Percentiles rank a stretch among this genome's conserved stretches.
phyloP scores from a whole-genome alignment of 1,140 invertebrate genomes.

The Anastrepha ludens region DNA sequence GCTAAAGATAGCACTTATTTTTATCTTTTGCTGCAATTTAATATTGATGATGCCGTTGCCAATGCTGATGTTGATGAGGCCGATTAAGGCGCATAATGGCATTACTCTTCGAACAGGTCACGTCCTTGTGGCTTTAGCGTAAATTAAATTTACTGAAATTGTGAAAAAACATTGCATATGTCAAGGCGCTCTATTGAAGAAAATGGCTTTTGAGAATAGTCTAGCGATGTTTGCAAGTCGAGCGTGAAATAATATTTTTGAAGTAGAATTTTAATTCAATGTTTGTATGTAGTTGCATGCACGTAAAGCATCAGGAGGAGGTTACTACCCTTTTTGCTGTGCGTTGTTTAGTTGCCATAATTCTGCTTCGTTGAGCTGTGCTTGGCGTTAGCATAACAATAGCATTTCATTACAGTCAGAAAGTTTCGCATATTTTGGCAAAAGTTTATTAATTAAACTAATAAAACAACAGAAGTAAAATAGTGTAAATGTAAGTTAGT shows the following conservation, averaged over 20 bases:
- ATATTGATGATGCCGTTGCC: constrained; percentile 34
- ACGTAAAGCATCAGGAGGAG: neutral
- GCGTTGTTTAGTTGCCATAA: neutral
- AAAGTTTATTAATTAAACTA: constrained; percentile 50
- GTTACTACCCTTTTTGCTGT: neutral
- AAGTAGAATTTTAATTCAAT: constrained; percentile 3
- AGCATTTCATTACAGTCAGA: constrained; percentile 39
- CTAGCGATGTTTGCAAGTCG: neutral
- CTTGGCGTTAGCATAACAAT: neutral
- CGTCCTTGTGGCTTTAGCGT: neutral
- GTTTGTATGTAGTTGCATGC: neutral
- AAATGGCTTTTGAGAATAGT: neutral
- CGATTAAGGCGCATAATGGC: constrained; percentile 28
- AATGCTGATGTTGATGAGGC: neutral
- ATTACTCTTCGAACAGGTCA: neutral
- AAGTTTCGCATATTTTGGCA: neutral
- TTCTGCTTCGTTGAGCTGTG: neutral
- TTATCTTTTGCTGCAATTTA: constrained; percentile 9
- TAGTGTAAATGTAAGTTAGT: neutral
- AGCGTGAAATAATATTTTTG: constrained; percentile 30
- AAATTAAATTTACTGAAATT: constrained; percentile 2
- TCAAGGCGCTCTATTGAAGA: neutral
- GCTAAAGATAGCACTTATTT: neutral
- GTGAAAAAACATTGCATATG: constrained; percentile 9
- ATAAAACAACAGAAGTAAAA: neutral